Evolutionary conservation across 2,888 invertebrate species (phyloP).

Genomic region (Hermaeophaga mercurialis): DNA sequence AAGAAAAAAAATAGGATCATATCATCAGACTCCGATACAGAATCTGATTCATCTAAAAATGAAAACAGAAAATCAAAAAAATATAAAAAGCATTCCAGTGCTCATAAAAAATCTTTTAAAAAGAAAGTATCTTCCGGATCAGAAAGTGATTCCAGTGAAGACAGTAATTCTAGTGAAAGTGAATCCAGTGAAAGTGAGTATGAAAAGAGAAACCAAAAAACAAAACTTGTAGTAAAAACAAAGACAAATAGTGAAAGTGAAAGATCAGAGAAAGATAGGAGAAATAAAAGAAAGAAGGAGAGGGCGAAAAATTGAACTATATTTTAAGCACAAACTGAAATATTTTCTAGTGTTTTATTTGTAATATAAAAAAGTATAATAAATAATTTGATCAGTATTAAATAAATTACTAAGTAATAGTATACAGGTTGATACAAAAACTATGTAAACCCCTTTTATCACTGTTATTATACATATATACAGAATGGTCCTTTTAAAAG

Average conservation of each 20-base stretch:
- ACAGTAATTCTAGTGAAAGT: slow-evolving; percentile 25
- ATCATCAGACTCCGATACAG: not conserved
- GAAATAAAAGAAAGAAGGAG: slow-evolving; percentile 18
- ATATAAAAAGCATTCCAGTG: not conserved
- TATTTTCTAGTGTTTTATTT: too few relatives aligned
- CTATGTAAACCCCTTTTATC: too few relatives aligned
- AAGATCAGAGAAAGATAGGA: slow-evolving; percentile 19
- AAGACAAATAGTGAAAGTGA: slow-evolving; percentile 30
- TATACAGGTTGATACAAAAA: too few relatives aligned
- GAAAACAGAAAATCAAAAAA: not conserved
- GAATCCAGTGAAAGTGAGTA: slow-evolving; percentile 43
- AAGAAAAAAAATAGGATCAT: not conserved
- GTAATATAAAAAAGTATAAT: too few relatives aligned
- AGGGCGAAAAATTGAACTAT: slow-evolving; percentile 1
- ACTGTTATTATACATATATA: too few relatives aligned
- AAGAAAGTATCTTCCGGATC: not conserved
- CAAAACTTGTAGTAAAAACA: slow-evolving; percentile 32
- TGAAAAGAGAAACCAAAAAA: slow-evolving; percentile 28
- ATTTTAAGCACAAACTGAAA: not conserved
- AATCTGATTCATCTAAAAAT: not conserved
- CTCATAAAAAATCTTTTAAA: not conserved
- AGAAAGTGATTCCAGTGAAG: slow-evolving; percentile 22
- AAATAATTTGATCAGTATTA: too few relatives aligned
- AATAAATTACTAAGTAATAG: too few relatives aligned
- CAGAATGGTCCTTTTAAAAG: too few relatives aligned